Conservation (phyloP, 2,113 vertebrate species). For the Vidua chalybeata region DNA sequence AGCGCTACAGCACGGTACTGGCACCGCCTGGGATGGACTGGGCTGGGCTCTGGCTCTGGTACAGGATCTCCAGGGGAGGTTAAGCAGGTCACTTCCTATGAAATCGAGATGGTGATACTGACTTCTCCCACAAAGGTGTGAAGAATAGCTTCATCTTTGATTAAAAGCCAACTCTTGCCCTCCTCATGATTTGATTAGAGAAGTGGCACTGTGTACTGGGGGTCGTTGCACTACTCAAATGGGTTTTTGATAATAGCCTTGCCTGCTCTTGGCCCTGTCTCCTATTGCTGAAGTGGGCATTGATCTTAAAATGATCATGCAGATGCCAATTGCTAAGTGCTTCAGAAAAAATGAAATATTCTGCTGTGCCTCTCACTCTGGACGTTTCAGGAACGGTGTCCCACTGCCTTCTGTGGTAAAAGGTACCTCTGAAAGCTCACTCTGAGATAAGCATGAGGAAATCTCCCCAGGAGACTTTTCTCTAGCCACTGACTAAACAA, state of each 20-base stretch:
- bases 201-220: neutral
- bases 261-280: neutral
- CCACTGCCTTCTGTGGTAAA: neutral
- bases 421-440: neutral
- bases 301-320: neutral
- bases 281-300: neutral
- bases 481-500: neutral
- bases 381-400: neutral
- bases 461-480: neutral
- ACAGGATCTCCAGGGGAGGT: neutral
- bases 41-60: neutral
- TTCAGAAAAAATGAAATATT: neutral
- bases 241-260: neutral
- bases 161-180: neutral
- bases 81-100: neutral
- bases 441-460: neutral
- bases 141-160: neutral
- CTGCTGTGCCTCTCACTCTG: neutral
- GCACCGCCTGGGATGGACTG: neutral
- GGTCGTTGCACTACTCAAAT: neutral
- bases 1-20: slow-evolving; percentile 83
- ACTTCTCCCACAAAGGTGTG: neutral
- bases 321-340: neutral
- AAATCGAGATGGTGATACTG: neutral
- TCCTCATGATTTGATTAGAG: neutral